phyloP scores from a whole-genome alignment of 2,797 vertebrate genomes.

The Mus caroli region DNA sequence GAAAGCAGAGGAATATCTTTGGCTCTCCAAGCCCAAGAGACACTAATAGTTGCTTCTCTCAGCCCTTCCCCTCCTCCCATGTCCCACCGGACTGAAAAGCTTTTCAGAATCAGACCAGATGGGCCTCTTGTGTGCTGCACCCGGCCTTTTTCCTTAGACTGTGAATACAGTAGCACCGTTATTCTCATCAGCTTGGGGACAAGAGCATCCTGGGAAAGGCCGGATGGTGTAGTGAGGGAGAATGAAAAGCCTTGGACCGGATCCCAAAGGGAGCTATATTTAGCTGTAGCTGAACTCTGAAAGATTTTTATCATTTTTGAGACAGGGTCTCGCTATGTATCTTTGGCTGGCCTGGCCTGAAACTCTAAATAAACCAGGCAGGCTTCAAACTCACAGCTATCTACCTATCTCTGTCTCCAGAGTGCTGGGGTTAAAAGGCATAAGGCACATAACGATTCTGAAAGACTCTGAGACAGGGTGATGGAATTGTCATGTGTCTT shows the following conservation, averaged over 20 bases:
- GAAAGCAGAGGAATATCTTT: neutral
- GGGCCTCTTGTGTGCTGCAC: neutral
- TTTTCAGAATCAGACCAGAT: conserved; percentile 43
- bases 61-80: neutral
- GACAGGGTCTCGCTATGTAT: neutral
- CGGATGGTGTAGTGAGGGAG: conserved; percentile 27
- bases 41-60: conserved; percentile 1
- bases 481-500: conserved; percentile 27
- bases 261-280: conserved; percentile 73
- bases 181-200: conserved; percentile 67
- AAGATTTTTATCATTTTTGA: neutral
- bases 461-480: neutral
- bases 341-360: neutral
- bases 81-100: neutral
- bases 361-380: neutral
- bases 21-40: conserved; percentile 17
- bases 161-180: conserved; percentile 46
- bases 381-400: neutral
- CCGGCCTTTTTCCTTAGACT: neutral
- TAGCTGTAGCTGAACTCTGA: conserved; percentile 46
- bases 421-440: neutral
- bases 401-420: neutral
- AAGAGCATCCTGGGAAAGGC: conserved; percentile 75
- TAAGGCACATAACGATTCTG: neutral
- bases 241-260: conserved; percentile 44